Evolutionary conservation across 1,140 invertebrate species (phyloP).

Genomic region (Papilio polytes): DNA sequence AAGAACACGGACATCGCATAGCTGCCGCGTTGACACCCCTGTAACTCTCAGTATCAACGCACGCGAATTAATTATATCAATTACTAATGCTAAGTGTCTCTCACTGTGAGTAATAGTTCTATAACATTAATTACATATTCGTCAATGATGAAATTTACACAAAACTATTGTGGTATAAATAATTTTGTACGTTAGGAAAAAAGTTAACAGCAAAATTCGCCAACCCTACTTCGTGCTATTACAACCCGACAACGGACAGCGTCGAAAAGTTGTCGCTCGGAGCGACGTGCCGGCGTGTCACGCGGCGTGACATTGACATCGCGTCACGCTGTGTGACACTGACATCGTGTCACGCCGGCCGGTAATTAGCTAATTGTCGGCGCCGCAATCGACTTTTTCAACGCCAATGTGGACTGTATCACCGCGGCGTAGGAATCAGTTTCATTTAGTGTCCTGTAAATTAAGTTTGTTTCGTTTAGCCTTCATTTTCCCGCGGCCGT

Average conservation of each 20-base stretch:
- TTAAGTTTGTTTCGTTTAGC: constrained; percentile 27
- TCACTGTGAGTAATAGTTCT: neutral
- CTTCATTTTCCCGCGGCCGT: constrained; percentile 29
- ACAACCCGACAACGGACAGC: constrained; percentile 56
- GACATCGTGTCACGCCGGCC: constrained; percentile 56
- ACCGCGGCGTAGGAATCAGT: constrained; percentile 22
- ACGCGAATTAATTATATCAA: constrained; percentile 33
- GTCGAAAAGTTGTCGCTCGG: constrained; percentile 67
- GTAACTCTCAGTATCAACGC: neutral
- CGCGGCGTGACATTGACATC: constrained; percentile 55
- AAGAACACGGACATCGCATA: constrained; percentile 20
- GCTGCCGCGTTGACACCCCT: constrained; percentile 6
- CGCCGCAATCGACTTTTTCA: constrained; percentile 37
- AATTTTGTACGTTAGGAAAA: neutral
- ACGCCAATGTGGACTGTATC: constrained; percentile 45
- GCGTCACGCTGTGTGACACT: constrained; percentile 54
- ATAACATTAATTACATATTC: neutral
- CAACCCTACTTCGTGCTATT: constrained; percentile 51
- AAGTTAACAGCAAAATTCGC: constrained; percentile 12
- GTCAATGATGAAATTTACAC: neutral
- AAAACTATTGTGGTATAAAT: neutral
- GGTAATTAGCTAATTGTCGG: constrained; percentile 72
- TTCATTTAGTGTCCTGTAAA: neutral
- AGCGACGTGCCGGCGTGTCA: constrained; percentile 54
- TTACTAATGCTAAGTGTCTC: constrained; percentile 23